phyloP scores from a whole-genome alignment of 92 coral and sea anemone genomes.

The Bergia sp. region DNA sequence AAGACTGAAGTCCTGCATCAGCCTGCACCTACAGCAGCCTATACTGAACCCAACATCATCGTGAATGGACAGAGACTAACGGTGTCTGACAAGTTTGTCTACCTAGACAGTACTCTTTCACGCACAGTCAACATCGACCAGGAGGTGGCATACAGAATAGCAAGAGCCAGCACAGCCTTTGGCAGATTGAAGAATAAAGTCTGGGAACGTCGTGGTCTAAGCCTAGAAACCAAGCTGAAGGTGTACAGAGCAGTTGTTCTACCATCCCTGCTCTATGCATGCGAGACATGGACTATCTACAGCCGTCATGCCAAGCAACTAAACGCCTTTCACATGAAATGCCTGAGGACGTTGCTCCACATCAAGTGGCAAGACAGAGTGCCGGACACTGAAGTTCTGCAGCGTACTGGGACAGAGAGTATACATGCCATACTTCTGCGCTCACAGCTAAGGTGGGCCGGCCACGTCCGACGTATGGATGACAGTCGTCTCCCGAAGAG shows the following conservation, averaged over 20 bases:
- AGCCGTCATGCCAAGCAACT: background rate
- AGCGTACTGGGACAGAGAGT: slow-evolving; percentile 21
- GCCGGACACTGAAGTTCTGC: slow-evolving; percentile 46
- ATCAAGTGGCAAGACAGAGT: slow-evolving; percentile 39
- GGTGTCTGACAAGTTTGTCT: slow-evolving; percentile 21
- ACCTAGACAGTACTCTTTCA: slow-evolving; percentile 44
- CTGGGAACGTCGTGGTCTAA: slow-evolving; percentile 27
- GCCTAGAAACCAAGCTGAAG: slow-evolving; percentile 27
- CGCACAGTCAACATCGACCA: slow-evolving; percentile 27
- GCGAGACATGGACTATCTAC: slow-evolving; percentile 54
- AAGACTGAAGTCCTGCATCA: slow-evolving; percentile 52
- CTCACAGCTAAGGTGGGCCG: slow-evolving; percentile 47
- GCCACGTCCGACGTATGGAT: slow-evolving; percentile 24
- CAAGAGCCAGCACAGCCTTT: slow-evolving; percentile 26
- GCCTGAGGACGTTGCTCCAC: slow-evolving; percentile 33
- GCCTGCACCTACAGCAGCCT: slow-evolving; percentile 32
- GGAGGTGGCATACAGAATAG: slow-evolving; percentile 43
- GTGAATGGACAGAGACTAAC: slow-evolving; percentile 26
- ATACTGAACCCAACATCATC: slow-evolving; percentile 37
- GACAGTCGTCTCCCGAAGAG: slow-evolving; percentile 23
- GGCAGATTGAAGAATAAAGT: slow-evolving; percentile 16
- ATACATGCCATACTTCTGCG: slow-evolving; percentile 34
- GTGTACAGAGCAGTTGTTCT: slow-evolving; percentile 50
- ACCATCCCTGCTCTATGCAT: slow-evolving; percentile 48
- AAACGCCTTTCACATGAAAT: background rate